A percentile compares a stretch with the other conserved stretches of the same genome.
These are phyloP conservation scores for Nannoperca obscura DNA, from an alignment of 2,797 vertebrate genomes.

Conservation along the genomic window DNA sequence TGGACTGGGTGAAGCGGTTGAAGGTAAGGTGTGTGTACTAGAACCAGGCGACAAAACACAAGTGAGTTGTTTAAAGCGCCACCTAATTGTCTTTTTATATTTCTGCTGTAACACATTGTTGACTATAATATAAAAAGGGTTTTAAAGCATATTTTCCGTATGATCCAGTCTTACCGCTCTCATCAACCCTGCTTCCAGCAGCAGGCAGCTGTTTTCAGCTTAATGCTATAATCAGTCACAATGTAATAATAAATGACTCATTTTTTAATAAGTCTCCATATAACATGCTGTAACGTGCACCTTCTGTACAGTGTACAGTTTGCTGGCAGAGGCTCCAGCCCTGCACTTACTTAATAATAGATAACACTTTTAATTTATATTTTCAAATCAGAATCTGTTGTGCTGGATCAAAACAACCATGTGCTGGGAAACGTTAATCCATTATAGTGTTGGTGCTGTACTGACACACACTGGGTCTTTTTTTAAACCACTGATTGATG, in stretches of 20 bases:
- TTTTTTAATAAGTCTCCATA: too few species aligned
- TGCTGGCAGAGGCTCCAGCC: too few species aligned
- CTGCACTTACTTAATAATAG: too few species aligned
- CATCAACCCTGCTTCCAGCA: neutral
- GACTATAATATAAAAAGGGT: neutral
- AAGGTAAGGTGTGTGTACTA: slow-evolving; percentile 9
- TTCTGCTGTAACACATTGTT: neutral
- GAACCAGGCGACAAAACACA: neutral
- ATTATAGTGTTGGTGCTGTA: neutral
- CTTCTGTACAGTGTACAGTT: too few species aligned
- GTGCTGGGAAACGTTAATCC: neutral
- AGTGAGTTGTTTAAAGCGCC: neutral
- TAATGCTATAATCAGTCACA: too few species aligned
- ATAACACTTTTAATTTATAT: neutral
- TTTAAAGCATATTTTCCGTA: neutral
- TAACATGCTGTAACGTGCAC: too few species aligned
- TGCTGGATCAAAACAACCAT: neutral
- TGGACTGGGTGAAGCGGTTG: slow-evolving; percentile 16
- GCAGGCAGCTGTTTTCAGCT: slow-evolving; percentile 1
- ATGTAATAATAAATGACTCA: too few species aligned
- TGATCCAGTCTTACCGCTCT: neutral
- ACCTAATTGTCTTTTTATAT: neutral
- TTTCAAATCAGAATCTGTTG: neutral
- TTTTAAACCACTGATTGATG: neutral
- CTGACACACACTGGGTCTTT: neutral